These are phyloP conservation scores for Brenthis ino DNA, from an alignment of 2,888 invertebrate genomes.

Conservation along the genomic window DNA sequence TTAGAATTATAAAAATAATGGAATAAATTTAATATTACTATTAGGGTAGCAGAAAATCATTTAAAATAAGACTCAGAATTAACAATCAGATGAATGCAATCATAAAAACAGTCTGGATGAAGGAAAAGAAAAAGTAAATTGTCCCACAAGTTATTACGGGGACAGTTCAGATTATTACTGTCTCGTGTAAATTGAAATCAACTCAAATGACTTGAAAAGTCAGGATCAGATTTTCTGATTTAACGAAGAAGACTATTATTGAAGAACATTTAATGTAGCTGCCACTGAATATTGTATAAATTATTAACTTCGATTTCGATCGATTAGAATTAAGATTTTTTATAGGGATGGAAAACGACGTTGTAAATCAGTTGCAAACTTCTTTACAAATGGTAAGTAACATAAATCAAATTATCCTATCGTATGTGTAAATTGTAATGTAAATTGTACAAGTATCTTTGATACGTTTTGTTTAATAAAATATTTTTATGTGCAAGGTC, in stretches of 20 bases:
- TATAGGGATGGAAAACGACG: too few relatives aligned
- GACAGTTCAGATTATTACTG: constrained; percentile 7
- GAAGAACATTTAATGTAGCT: background rate
- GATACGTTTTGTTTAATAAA: background rate
- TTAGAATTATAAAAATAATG: too few relatives aligned
- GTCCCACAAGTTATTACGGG: constrained; percentile 10
- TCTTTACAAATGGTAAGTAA: too few relatives aligned
- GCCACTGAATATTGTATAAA: background rate
- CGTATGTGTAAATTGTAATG: too few relatives aligned
- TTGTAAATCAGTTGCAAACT: too few relatives aligned
- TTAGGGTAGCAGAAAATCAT: too few relatives aligned
- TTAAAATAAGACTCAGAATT: background rate
- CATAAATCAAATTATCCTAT: too few relatives aligned
- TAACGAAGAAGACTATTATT: background rate
- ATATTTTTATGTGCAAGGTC: background rate
- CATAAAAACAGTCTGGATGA: constrained; percentile 6
- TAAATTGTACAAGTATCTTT: too few relatives aligned
- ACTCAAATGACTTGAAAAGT: constrained; percentile 4
- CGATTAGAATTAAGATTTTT: too few relatives aligned
- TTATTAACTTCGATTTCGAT: too few relatives aligned
- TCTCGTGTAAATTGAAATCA: constrained; percentile 11
- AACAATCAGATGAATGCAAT: background rate
- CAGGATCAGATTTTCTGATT: constrained; percentile 1
- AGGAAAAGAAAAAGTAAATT: constrained; percentile 6
- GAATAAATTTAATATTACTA: too few relatives aligned